Evolutionary conservation across 2,888 invertebrate genomes (phyloP).

Genomic region (Napeogenes inachia): DNA sequence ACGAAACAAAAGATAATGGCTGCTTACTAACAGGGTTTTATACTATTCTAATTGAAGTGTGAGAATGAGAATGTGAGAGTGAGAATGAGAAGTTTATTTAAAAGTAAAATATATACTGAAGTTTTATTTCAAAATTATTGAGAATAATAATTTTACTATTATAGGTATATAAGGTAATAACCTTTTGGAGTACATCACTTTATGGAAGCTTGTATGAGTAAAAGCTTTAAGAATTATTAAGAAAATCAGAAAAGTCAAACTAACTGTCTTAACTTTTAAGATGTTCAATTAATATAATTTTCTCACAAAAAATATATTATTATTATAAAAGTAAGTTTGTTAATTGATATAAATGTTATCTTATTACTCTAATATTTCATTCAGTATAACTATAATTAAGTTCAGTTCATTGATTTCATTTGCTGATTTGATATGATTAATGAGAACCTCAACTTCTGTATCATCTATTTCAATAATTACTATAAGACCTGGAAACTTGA

Average conservation of each 20-base stretch:
- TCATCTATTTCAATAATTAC: constrained; percentile 57
- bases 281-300: too few species aligned
- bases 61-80: too few species aligned
- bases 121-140: neutral
- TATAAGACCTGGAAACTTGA: constrained; percentile 24
- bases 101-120: constrained; percentile 3
- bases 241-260: too few species aligned
- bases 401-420: constrained; percentile 47
- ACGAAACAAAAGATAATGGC: constrained; percentile 17
- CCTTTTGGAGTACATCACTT: too few species aligned
- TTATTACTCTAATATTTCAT: constrained; percentile 30
- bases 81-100: neutral
- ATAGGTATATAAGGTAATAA: too few species aligned
- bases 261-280: too few species aligned
- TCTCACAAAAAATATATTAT: too few species aligned
- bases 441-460: constrained; percentile 35
- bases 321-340: too few species aligned
- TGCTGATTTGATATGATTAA: constrained; percentile 59
- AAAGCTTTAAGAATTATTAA: too few species aligned
- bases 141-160: too few species aligned
- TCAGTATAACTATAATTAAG: constrained; percentile 30
- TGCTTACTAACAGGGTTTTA: constrained; percentile 12
- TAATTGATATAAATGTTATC: too few species aligned
- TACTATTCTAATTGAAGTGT: constrained; percentile 8
- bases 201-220: too few species aligned